Evolutionary conservation across 2,797 vertebrate species (phyloP).

Genomic region (Anolis apletophallus): DNA sequence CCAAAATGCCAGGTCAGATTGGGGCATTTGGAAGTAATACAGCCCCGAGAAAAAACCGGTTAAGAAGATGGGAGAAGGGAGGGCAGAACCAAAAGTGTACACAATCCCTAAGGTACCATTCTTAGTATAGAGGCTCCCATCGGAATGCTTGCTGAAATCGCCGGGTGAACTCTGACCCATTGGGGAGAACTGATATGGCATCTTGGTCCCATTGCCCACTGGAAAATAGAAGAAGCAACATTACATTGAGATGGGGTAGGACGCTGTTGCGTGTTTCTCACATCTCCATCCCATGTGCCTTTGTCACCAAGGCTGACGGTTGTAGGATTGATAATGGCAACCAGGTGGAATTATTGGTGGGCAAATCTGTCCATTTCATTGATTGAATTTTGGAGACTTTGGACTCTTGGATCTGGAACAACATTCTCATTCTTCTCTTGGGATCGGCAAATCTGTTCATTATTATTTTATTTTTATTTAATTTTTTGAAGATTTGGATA

Average conservation of each 20-base stretch:
- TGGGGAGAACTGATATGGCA: constrained; percentile 80
- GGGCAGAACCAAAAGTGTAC: not conserved
- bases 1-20: not conserved
- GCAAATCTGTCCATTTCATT: too few species aligned
- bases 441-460: too few species aligned
- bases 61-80: not conserved
- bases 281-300: too few species aligned
- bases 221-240: constrained; percentile 75
- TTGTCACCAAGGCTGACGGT: too few species aligned
- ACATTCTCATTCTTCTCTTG: too few species aligned
- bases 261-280: not conserved
- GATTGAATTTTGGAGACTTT: too few species aligned
- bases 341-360: not conserved
- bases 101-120: constrained; percentile 71
- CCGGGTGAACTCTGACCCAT: constrained; percentile 79
- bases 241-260: constrained; percentile 44
- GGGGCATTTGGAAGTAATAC: not conserved
- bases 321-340: too few species aligned
- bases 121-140: constrained; percentile 78
- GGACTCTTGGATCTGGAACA: not conserved
- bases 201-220: constrained; percentile 78
- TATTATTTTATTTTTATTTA: too few species aligned
- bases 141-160: constrained; percentile 81
- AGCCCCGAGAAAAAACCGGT: not conserved
- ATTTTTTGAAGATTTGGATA: too few species aligned